Evolutionary conservation across 2,888 invertebrate genomes (phyloP), one percentile per base, ranked within the genome.

Genomic region (Campoletis raptor): DNA sequence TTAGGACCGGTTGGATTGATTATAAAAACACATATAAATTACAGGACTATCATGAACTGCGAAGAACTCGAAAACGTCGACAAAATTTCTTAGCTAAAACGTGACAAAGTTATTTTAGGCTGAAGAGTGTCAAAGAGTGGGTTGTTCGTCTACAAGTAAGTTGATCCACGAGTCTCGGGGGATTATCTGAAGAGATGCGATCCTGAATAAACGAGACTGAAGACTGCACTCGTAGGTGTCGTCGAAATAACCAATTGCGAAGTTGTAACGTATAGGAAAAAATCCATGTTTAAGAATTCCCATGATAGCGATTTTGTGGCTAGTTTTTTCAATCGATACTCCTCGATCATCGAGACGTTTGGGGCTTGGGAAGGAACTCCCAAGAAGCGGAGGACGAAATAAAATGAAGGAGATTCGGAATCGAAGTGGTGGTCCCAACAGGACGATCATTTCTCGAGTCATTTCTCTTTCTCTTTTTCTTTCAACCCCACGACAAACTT

Each of bases 51-150:
- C 67, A 6, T 24, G 76, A 77, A 67, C 57, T 30, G 18, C 40
- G 12, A 40, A n/a, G 21, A 40, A 48, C 48, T 69, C 12, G 2
- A 42, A 48, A 76, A n/a, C 18, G 52, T 72, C 30, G 42, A 45
- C 24, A 52, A 37, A 45, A 24, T 9, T 48, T 10, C 57, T 61
- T 15, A 12, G 37, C 15, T 48, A 6, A 73, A 78, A 82, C 61
- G 45, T 21, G 48, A 24, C 9, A 78, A 74, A 81, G 86, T 86
- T 86, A 84, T 86, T 84, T 86, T 84, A 86, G 84, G 84, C 61
- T 79, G 52, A 52, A 74, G 69, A 48, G 52, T 54, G 40, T 48
- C n/a, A 45, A n/a, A n/a, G 40, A 73, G 9, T 9, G 69, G 78
- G 12, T 76, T 52, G 36, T 64, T 69, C 61, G n/a, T 15, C 12